These are phyloP conservation scores for Enteromius trimaculatus DNA, from an alignment of 2,797 vertebrate species.

Conservation along the genomic window DNA sequence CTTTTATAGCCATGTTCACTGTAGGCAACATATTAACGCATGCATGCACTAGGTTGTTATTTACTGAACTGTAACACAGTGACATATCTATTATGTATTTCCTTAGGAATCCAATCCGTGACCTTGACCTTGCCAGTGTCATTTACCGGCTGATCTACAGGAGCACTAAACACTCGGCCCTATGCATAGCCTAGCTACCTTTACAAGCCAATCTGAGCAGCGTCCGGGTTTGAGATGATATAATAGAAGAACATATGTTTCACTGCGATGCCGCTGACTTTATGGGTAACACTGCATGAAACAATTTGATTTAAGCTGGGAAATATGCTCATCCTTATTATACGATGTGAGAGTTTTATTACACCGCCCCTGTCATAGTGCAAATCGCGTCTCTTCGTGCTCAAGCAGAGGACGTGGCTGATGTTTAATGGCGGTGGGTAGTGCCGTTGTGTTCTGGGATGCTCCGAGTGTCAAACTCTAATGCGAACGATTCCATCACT, in stretches of 20 bases:
- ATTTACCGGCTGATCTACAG: not conserved
- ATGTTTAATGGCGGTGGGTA: slow-evolving; percentile 5
- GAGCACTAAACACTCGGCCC: not conserved
- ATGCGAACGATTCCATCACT: slow-evolving; percentile 60
- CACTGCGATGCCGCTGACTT: not conserved
- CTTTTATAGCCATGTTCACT: not conserved
- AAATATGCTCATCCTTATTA: slow-evolving; percentile 31
- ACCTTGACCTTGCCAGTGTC: slow-evolving; percentile 10
- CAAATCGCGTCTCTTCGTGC: slow-evolving; percentile 16
- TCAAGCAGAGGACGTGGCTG: not conserved
- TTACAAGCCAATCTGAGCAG: not conserved
- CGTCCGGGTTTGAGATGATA: not conserved
- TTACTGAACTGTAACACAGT: not conserved
- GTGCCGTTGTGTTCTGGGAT: slow-evolving; percentile 6
- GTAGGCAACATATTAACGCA: not conserved
- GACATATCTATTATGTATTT: not conserved
- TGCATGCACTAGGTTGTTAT: not conserved
- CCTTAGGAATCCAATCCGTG: not conserved
- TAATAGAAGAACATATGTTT: slow-evolving; percentile 29
- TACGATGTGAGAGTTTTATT: slow-evolving; percentile 6
- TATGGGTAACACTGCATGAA: slow-evolving; percentile 26
- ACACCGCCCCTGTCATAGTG: not conserved
- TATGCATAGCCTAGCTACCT: not conserved
- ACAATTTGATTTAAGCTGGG: slow-evolving; percentile 25
- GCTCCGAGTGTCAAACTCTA: not conserved